phyloP scores from a whole-genome alignment of 2,797 vertebrate species.

The Lagocephalus sceleratus region DNA sequence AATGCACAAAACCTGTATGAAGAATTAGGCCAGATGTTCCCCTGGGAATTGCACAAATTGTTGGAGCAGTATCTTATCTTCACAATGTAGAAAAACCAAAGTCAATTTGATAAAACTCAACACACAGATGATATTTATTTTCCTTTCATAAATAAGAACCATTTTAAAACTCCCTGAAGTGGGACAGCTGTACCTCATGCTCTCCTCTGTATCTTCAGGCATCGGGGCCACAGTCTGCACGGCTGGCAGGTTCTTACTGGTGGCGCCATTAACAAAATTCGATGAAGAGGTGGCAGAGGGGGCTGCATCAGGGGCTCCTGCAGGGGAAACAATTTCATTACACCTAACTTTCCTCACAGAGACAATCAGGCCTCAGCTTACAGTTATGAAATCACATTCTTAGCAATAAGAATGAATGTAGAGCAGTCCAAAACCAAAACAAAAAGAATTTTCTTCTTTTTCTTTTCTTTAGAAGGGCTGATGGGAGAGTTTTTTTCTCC shows the following conservation, averaged over 20 bases:
- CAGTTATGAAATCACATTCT: no score
- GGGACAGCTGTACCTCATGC: constrained; percentile 83
- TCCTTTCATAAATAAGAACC: no score
- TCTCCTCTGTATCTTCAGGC: constrained; percentile 96
- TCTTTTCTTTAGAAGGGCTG: background rate
- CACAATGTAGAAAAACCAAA: background rate
- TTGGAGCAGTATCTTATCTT: constrained; percentile 1
- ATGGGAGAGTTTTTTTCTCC: constrained; percentile 1
- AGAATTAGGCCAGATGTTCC: constrained; percentile 9
- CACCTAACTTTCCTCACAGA: no score
- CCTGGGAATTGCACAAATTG: background rate
- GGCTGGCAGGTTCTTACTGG: constrained; percentile 96
- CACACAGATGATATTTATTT: no score
- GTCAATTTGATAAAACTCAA: no score
- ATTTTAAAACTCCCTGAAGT: no score
- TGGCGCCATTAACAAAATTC: constrained; percentile 95
- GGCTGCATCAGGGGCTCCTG: constrained; percentile 91
- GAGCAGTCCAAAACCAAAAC: no score
- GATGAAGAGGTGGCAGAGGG: constrained; percentile 89
- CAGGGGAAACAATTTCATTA: constrained; percentile 6
- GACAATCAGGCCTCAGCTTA: no score
- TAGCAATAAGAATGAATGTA: no score
- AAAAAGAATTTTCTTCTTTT: no score
- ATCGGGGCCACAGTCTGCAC: constrained; percentile 96
- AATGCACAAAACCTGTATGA: constrained; percentile 20